Evolutionary conservation across 2,113 vertebrate species (phyloP), one percentile per base, ranked within the genome.

Genomic region (Chinchilla lanigera): DNA sequence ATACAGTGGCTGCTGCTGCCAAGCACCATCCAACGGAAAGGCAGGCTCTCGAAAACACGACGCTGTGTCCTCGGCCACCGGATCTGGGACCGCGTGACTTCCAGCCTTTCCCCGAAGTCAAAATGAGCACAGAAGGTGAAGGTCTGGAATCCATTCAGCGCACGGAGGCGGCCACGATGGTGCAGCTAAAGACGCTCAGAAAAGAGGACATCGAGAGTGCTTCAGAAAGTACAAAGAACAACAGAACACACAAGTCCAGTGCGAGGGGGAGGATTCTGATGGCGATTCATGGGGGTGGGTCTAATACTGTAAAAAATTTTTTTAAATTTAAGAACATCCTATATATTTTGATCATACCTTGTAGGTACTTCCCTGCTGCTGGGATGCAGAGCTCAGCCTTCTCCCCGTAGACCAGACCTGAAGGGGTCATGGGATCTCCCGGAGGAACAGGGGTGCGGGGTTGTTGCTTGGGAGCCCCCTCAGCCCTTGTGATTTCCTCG

Each of bases 331-430:
- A 78, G 75, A 50, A 30, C 44, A 77, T 30, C 13, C 41, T 41
- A 16, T 77, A 28, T 28, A 28, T 77, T 47, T 28, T 77, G 73
- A 47, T 7, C 13, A 16, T 5, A 30, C 44, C 44, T 77, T 3
- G 6, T 77, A 1, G 12, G 56, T 4, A 11, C 22, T 28, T 44
- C 50, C 56, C 41, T 47, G 82, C 24, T n/a, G 41, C 38, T n/a
- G 26, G 30, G 24, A 26, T 3, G 38, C 1, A 3, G 4, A 0
- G 56, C 58, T 4, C 1, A 6, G 38, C 35, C 30, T 41, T 8
- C 14, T 3, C 33, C 9, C 28, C 47, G 14, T 0, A 1, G 69
- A 5, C 0, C 0, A 5, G 17, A 30, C 52, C 61, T 3, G 3
- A 1, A 50, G 0, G 54, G 11, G 20, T 33, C 41, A 0, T 0